phyloP scores from a whole-genome alignment of 2,797 vertebrate species.

The Tenualosa ilisha region DNA sequence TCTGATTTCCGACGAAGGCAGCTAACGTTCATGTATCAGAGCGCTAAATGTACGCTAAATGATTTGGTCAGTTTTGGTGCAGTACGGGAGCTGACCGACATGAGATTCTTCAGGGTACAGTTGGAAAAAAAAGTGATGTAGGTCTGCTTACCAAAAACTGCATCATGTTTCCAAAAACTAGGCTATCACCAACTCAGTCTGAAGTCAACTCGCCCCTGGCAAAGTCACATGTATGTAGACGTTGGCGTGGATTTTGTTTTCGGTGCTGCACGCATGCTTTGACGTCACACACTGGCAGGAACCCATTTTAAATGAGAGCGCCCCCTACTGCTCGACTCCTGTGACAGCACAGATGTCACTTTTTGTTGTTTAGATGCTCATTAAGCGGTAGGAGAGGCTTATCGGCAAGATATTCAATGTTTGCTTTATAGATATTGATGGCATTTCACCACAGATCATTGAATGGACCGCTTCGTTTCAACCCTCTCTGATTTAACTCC shows the following conservation, averaged over 20 bases:
- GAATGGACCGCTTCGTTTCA: too few species aligned
- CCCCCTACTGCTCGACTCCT: not conserved
- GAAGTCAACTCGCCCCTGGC: not conserved
- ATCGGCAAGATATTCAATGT: too few species aligned
- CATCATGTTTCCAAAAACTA: not conserved
- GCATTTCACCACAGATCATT: too few species aligned
- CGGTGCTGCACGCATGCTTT: not conserved
- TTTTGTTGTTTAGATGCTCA: too few species aligned
- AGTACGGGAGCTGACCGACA: not conserved
- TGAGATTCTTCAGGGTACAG: not conserved
- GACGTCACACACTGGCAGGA: not conserved
- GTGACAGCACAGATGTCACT: not conserved
- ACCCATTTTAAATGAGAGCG: not conserved
- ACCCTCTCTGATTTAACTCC: too few species aligned
- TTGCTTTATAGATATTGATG: too few species aligned
- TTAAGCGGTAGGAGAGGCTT: too few species aligned
- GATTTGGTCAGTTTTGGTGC: not conserved
- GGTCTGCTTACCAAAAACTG: conserved; percentile 4
- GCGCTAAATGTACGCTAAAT: too few species aligned
- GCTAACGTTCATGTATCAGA: too few species aligned
- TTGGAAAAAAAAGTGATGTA: not conserved
- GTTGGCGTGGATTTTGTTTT: not conserved
- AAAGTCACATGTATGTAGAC: not conserved
- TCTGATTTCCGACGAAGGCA: not conserved
- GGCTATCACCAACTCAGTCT: not conserved